Conservation (phyloP, 2,797 vertebrate species). For the Typhlichthys subterraneus region DNA sequence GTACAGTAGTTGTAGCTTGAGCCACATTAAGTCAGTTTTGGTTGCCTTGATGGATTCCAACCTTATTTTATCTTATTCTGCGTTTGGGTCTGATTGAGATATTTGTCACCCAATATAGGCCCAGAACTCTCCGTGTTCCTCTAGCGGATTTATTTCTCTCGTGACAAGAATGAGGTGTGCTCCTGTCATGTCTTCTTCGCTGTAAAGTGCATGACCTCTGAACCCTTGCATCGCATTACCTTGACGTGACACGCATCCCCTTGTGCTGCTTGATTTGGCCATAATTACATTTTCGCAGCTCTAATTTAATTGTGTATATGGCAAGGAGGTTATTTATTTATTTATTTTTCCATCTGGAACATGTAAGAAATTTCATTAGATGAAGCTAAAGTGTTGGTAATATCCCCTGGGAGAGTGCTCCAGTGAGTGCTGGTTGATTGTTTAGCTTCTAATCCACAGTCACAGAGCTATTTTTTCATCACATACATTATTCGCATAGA, state of each 20-base stretch:
- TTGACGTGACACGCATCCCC: conserved; percentile 30
- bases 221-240: conserved; percentile 26
- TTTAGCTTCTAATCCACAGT: conserved; percentile 42
- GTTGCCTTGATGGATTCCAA: too few species aligned
- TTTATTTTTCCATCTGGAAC: conserved; percentile 42
- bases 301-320: conserved; percentile 64
- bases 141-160: neutral
- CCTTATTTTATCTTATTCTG: too few species aligned
- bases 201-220: neutral
- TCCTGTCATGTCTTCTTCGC: neutral
- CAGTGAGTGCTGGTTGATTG: conserved; percentile 43
- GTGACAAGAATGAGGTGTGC: conserved; percentile 13
- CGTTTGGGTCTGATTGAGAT: too few species aligned
- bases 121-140: neutral
- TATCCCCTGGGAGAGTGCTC: conserved; percentile 45
- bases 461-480: conserved; percentile 29
- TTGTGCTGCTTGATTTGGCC: conserved; percentile 22
- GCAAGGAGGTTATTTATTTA: conserved; percentile 56
- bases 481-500: neutral
- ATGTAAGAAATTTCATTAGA: conserved; percentile 66
- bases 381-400: conserved; percentile 41
- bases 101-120: conserved; percentile 7
- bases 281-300: conserved; percentile 66
- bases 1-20: too few species aligned
- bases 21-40: too few species aligned